Percentiles rank a stretch among this genome's conserved stretches.
phyloP scores from a whole-genome alignment of 2,888 invertebrate species.

The Campoletis raptor region DNA sequence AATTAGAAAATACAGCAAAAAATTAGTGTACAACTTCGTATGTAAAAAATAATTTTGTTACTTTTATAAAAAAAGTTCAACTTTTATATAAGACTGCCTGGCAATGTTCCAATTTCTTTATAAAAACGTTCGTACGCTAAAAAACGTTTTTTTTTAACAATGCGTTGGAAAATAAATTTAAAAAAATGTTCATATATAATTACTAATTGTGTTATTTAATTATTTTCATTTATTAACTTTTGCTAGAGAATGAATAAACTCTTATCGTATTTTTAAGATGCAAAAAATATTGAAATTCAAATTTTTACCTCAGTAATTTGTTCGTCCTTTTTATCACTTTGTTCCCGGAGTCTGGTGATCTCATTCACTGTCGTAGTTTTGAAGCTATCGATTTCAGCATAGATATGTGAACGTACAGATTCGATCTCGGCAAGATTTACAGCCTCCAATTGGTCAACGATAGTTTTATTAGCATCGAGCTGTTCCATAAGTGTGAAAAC shows the following conservation, averaged over 20 bases:
- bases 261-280: neutral
- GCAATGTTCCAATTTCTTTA: neutral
- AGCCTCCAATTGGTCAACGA: conserved; percentile 78
- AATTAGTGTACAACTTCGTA: neutral
- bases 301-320: conserved; percentile 76
- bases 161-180: neutral
- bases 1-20: conserved; percentile 18
- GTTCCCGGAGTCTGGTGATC: conserved; percentile 74
- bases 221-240: neutral
- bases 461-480: conserved; percentile 76
- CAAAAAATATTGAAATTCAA: neutral
- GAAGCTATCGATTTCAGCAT: conserved; percentile 78
- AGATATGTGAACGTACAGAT: conserved; percentile 74
- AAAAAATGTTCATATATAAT: neutral
- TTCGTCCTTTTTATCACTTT: conserved; percentile 73
- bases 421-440: conserved; percentile 78
- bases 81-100: neutral
- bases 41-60: no score
- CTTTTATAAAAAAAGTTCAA: no score
- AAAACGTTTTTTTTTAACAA: neutral
- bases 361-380: conserved; percentile 75
- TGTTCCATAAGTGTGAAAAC: conserved; percentile 76
- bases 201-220: neutral
- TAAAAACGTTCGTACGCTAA: neutral
- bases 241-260: neutral